These are phyloP conservation scores for Strongylocentrotus purpuratus DNA, from an alignment of 35 echinoderm and acorn worm genomes.

Conservation along the genomic window DNA sequence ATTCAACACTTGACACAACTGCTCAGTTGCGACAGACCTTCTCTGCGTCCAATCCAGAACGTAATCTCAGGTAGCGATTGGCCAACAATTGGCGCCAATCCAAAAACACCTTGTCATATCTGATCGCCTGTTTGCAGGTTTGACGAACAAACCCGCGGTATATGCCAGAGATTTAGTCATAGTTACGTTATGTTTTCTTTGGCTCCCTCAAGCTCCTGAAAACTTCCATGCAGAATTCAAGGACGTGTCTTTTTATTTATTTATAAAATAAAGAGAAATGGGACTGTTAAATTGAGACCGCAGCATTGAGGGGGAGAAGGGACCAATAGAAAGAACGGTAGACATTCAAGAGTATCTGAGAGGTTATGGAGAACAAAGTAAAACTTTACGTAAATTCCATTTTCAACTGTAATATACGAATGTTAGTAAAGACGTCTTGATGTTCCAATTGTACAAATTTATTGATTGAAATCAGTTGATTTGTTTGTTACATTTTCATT, in stretches of 20 bases:
- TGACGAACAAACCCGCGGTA: not conserved
- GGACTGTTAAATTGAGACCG: too few relatives aligned
- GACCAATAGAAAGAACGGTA: too few relatives aligned
- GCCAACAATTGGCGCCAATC: not conserved
- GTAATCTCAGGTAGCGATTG: constrained; percentile 1
- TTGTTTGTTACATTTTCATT: too few relatives aligned
- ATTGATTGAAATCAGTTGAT: too few relatives aligned
- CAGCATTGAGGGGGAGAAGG: too few relatives aligned
- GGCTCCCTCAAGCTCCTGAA: not conserved
- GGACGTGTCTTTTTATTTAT: not conserved
- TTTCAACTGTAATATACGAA: too few relatives aligned
- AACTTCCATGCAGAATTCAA: not conserved
- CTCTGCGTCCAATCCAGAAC: not conserved
- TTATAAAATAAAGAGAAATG: too few relatives aligned
- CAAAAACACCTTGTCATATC: constrained; percentile 11
- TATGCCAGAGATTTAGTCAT: not conserved
- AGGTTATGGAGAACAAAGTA: too few relatives aligned
- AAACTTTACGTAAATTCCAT: too few relatives aligned
- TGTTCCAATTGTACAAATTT: too few relatives aligned
- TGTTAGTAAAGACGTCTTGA: too few relatives aligned
- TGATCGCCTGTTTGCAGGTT: not conserved
- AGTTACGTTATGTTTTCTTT: not conserved
- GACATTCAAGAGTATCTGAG: too few relatives aligned
- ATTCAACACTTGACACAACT: not conserved
- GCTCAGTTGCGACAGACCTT: not conserved